Conservation (phyloP, 2,113 vertebrate species). For the Colistium nudipinnis region DNA sequence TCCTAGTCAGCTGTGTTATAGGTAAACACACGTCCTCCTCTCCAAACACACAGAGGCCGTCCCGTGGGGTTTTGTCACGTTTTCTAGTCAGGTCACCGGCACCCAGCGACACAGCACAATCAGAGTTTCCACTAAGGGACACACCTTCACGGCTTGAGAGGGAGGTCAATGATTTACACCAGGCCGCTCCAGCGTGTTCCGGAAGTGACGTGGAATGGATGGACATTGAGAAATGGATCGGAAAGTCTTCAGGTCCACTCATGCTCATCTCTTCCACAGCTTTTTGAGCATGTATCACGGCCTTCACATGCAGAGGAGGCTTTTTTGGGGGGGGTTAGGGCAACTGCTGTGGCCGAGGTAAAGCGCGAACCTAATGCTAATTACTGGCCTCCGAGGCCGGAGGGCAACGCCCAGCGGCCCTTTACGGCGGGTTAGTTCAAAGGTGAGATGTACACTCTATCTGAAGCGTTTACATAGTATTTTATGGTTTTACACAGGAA, state of each 20-base stretch:
- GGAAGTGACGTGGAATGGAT: too few species aligned
- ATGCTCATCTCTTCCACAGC: background rate
- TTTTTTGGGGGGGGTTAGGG: too few species aligned
- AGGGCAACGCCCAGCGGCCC: background rate
- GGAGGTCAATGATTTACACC: too few species aligned
- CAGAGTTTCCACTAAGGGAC: background rate
- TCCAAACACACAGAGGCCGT: conserved; percentile 15
- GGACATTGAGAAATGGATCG: too few species aligned
- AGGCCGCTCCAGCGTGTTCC: too few species aligned
- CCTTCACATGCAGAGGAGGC: background rate
- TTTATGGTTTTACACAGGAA: background rate
- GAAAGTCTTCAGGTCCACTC: too few species aligned
- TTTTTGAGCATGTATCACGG: too few species aligned
- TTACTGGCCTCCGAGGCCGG: background rate
- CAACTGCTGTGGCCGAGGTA: background rate
- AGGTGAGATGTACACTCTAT: background rate
- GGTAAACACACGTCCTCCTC: conserved; percentile 45
- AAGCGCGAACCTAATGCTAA: background rate
- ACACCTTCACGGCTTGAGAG: too few species aligned
- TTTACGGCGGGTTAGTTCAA: background rate
- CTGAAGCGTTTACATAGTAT: too few species aligned
- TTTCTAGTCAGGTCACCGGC: conserved; percentile 8
- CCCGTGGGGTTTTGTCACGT: conserved; percentile 7
- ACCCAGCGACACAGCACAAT: background rate
- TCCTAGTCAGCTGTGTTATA: conserved; percentile 40